Conservation (phyloP, 2,888 invertebrate species). For the Tinea semifulvella region DNA sequence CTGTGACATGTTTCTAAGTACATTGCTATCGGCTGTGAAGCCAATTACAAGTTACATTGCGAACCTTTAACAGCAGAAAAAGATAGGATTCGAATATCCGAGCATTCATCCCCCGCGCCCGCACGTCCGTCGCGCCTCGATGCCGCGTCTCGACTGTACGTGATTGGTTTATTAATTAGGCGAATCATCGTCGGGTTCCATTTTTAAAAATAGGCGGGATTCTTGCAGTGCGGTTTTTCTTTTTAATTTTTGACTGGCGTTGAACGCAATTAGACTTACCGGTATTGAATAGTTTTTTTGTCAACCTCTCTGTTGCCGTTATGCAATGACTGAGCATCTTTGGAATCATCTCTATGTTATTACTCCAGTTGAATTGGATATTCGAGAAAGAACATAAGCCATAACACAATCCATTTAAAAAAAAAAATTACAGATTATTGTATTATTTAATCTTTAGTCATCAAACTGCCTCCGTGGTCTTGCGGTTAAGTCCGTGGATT, state of each 20-base stretch:
- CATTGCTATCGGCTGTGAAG: constrained; percentile 34
- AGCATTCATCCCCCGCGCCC: constrained; percentile 63
- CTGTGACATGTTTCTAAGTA: constrained; percentile 6
- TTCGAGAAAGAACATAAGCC: too few relatives aligned
- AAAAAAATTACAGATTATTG: too few relatives aligned
- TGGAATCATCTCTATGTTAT: too few relatives aligned
- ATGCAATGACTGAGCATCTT: too few relatives aligned
- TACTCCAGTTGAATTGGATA: too few relatives aligned
- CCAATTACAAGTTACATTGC: constrained; percentile 61
- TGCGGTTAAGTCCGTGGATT: too few relatives aligned
- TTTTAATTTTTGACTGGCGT: constrained; percentile 60
- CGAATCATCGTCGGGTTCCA: constrained; percentile 55
- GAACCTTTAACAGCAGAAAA: constrained; percentile 57
- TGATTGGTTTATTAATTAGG: constrained; percentile 68
- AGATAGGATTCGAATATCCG: constrained; percentile 62
- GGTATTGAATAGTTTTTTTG: constrained; percentile 24
- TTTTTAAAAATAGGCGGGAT: constrained; percentile 68
- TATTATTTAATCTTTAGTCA: too few relatives aligned
- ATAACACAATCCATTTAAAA: too few relatives aligned
- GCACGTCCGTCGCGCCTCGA: constrained; percentile 63
- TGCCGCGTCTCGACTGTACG: constrained; percentile 65
- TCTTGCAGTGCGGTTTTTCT: constrained; percentile 61
- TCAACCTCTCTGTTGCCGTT: not conserved
- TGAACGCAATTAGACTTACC: constrained; percentile 61
- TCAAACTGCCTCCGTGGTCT: too few relatives aligned